A percentile compares a stretch with the other conserved stretches of the same genome.
Evolutionary conservation across 2,113 vertebrate species (phyloP).

Genomic region (Spermophilus dauricus): DNA sequence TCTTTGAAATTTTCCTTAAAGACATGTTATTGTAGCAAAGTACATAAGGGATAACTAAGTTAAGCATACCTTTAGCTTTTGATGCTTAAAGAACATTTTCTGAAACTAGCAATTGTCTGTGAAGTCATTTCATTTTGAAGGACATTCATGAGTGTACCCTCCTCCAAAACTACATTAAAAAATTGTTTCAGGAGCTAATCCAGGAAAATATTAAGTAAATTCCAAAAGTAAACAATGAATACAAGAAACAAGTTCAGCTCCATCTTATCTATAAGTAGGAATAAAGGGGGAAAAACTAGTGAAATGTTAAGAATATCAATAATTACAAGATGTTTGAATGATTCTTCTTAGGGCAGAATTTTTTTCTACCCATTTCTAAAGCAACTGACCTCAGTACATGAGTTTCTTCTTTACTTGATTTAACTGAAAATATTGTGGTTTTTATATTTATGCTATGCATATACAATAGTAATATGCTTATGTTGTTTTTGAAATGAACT

Average conservation of each 20-base stretch:
- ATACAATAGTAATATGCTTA: not conserved
- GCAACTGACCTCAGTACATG: no score
- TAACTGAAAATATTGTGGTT: slow-evolving; percentile 25
- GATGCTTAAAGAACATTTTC: slow-evolving; percentile 17
- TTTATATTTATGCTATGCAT: not conserved
- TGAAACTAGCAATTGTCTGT: slow-evolving; percentile 38
- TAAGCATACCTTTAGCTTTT: slow-evolving; percentile 10
- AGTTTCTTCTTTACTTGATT: slow-evolving; percentile 31
- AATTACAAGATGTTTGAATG: not conserved
- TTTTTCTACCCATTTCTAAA: not conserved
- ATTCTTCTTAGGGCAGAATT: not conserved
- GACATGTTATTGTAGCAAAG: slow-evolving; percentile 3
- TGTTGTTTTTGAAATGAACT: not conserved
- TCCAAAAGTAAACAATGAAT: not conserved
- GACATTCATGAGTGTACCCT: not conserved
- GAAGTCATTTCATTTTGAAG: slow-evolving; percentile 37
- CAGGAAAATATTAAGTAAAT: not conserved
- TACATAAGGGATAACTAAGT: slow-evolving; percentile 33
- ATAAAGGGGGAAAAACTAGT: not conserved
- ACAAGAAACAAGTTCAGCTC: not conserved
- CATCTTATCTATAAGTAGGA: not conserved
- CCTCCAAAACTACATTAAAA: slow-evolving; percentile 5
- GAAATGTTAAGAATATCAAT: not conserved
- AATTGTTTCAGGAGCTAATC: slow-evolving; percentile 18
- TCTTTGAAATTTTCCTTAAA: slow-evolving; percentile 37